These are phyloP conservation scores for Aphidius gifuensis DNA, from an alignment of 1,140 invertebrate genomes.

Conservation along the genomic window DNA sequence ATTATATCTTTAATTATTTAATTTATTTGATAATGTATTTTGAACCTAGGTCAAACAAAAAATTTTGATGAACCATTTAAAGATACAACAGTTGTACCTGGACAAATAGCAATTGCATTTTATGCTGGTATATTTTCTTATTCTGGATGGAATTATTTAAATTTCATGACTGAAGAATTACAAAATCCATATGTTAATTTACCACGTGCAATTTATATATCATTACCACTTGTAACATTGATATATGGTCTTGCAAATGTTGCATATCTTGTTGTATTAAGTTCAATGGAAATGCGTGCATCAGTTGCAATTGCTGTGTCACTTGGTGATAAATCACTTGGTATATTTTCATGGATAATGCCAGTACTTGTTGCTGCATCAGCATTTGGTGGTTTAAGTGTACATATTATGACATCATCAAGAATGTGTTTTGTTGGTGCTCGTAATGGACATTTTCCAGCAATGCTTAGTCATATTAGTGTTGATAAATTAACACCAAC, in stretches of 20 bases:
- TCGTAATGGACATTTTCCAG: constrained; percentile 84
- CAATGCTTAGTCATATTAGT: constrained; percentile 80
- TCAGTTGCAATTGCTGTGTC: constrained; percentile 93
- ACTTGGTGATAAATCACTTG: constrained; percentile 74
- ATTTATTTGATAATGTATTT: constrained; percentile 28
- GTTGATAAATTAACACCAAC: constrained; percentile 77
- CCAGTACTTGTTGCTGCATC: constrained; percentile 83
- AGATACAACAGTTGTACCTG: constrained; percentile 73
- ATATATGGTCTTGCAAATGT: constrained; percentile 93
- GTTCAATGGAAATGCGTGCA: constrained; percentile 74
- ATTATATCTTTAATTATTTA: constrained; percentile 3
- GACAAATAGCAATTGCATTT: constrained; percentile 84
- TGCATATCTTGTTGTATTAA: constrained; percentile 89
- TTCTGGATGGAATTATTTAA: constrained; percentile 95
- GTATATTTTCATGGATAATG: constrained; percentile 73
- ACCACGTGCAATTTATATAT: constrained; percentile 91
- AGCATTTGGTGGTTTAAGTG: constrained; percentile 81
- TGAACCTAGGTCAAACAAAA: constrained; percentile 57
- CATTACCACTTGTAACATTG: constrained; percentile 82
- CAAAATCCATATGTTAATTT: constrained; percentile 91
- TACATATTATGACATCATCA: constrained; percentile 87
- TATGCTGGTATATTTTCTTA: constrained; percentile 97
- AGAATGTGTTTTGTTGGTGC: constrained; percentile 90
- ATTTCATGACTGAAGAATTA: constrained; percentile 96
- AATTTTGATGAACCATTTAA: constrained; percentile 80